A percentile compares a stretch with the other conserved stretches of the same genome.
Evolutionary conservation across 1,140 invertebrate genomes (phyloP).

Genomic region (Caenorhabditis briggsae): DNA sequence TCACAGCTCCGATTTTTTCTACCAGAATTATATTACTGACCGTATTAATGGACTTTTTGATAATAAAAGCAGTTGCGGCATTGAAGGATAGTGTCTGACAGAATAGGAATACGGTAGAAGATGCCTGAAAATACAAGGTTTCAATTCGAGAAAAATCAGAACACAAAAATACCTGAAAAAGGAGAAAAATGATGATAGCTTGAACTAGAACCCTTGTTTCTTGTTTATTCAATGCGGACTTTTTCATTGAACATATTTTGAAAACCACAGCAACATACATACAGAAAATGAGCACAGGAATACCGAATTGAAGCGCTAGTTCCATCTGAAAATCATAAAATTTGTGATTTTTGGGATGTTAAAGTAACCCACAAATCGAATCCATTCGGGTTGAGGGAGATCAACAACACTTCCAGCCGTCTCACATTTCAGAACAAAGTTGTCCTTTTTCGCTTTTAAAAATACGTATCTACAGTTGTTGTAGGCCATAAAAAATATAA

Average conservation of each 20-base stretch:
- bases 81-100: not conserved
- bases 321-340: not conserved
- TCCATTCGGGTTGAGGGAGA: not conserved
- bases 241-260: not conserved
- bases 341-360: not conserved
- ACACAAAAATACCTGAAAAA: not conserved
- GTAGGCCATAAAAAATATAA: not conserved
- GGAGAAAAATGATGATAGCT: not conserved
- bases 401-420: not conserved
- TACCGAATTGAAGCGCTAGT: not conserved
- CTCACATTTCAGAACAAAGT: not conserved
- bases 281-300: not conserved
- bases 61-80: not conserved
- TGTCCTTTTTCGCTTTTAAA: not conserved
- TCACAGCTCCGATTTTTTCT: no score
- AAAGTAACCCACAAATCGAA: not conserved
- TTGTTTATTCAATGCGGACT: not conserved
- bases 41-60: not conserved
- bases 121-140: not conserved
- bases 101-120: not conserved
- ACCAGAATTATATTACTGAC: no score
- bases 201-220: constrained; percentile 8
- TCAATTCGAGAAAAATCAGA: not conserved
- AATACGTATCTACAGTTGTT: constrained; percentile 8
- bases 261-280: not conserved